Percentiles rank a stretch among this genome's conserved stretches.
These are phyloP conservation scores for Nycteola revayana DNA, from an alignment of 2,888 invertebrate genomes.

Conservation along the genomic window DNA sequence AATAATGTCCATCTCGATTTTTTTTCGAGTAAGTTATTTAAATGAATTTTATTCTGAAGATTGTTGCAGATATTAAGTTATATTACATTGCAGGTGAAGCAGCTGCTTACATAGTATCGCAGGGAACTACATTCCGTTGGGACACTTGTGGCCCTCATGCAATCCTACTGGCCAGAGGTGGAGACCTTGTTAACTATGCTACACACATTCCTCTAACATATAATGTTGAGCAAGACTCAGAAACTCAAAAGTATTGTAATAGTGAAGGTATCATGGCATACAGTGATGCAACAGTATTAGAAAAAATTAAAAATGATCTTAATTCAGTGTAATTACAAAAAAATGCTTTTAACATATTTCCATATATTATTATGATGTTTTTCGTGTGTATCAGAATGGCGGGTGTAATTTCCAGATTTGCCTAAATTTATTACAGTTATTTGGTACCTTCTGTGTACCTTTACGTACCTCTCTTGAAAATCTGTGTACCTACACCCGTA, in stretches of 20 bases:
- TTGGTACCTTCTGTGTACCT: too few species aligned
- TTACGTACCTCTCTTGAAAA: too few species aligned
- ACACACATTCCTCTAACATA: conserved; percentile 52
- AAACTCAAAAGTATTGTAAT: conserved; percentile 62
- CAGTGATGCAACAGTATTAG: conserved; percentile 36
- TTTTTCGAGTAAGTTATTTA: not conserved
- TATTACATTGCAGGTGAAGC: conserved; percentile 67
- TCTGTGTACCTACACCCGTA: too few species aligned
- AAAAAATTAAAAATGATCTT: conserved; percentile 42
- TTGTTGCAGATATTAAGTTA: not conserved
- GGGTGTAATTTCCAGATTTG: too few species aligned
- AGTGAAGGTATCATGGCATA: conserved; percentile 65
- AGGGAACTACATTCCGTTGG: conserved; percentile 93
- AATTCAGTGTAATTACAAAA: conserved; percentile 6
- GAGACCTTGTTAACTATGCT: conserved; percentile 79
- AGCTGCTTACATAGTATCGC: conserved; percentile 87
- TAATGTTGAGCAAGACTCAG: conserved; percentile 46
- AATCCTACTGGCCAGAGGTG: conserved; percentile 89
- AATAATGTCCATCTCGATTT: too few species aligned
- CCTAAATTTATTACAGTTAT: too few species aligned
- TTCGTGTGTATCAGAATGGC: too few species aligned
- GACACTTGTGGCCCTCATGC: conserved; percentile 96
- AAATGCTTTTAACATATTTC: not conserved
- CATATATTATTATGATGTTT: too few species aligned
- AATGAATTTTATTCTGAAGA: not conserved